Evolutionary conservation across 2,113 vertebrate species (phyloP), one percentile per base, ranked within the genome.

Genomic region (Anolis sagrei): DNA sequence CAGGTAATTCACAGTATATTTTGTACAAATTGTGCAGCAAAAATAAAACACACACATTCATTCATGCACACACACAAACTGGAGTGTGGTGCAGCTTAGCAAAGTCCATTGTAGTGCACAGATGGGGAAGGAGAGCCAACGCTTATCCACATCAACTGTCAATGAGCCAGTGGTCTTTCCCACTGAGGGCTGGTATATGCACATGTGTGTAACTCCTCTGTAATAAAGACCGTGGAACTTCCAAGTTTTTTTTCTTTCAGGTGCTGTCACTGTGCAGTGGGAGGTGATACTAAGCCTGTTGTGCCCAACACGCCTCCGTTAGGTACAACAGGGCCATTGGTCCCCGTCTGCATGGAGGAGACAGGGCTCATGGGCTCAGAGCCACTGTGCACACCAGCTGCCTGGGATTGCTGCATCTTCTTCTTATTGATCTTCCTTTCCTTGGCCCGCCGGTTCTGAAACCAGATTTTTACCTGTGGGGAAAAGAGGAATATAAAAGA

Each of bases 371-470:
- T 90, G 10, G 95, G 90, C 87, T 96, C 96, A 0, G 93, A 92
- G 49, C 93, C 90, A 2, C 90, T 94, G 68, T 94, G 93, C 83
- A 86, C 89, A 27, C 69, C 84, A 0, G 95, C 94, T 1, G 95
- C 91, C 89, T 96, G 96, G 0, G 94, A 89, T 82, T 96, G 96
- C 88, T 97, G 96, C 83, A 96, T 74, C 84, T 97, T 96, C 93
- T 97, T 97, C 92, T 97, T 97, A 90, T 95, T 97, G 91, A 97
- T 96, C 88, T 97, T 97, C 89, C 96, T 95, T 88, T 97, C 97
- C 85, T 97, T 97, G 0, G 96, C 97, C 88, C 97, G 93, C 82
- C 97, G 94, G 27, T 97, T 97, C 92, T 97, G 97, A 94, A 97
- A 97, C 97, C 97, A 97, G 68, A 97, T 97, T 92, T 97, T 97